phyloP scores from a whole-genome alignment of 2,113 vertebrate genomes.

The Scatophagus argus region DNA sequence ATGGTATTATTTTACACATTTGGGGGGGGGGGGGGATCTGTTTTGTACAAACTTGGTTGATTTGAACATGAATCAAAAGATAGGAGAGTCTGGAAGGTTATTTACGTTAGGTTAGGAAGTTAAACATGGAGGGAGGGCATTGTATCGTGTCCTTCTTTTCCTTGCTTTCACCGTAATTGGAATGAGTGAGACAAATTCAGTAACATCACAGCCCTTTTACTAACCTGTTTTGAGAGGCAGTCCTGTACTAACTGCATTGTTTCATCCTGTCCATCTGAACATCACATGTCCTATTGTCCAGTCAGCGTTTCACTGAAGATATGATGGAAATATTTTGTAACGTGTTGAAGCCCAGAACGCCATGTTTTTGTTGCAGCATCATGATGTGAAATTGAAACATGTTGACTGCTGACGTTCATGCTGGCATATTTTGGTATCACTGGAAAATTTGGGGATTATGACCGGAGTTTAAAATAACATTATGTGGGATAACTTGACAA shows the following conservation, averaged over 20 bases:
- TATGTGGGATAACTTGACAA: not conserved
- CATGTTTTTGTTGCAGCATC: not conserved
- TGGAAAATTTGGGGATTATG: not conserved
- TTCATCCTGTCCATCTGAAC: not conserved
- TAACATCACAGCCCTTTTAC: not conserved
- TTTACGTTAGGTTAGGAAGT: not conserved
- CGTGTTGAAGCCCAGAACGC: too few species aligned
- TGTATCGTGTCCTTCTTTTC: not conserved
- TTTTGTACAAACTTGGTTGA: not conserved
- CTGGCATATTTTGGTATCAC: not conserved
- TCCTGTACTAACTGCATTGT: not conserved
- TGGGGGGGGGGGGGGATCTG: conserved; percentile 12
- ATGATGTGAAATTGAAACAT: conserved; percentile 7
- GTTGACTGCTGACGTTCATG: not conserved
- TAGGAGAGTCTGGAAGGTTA: not conserved
- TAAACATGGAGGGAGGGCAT: not conserved
- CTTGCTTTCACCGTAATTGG: not conserved
- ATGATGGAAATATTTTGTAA: not conserved
- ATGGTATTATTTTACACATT: conserved; percentile 11
- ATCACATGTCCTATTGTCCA: not conserved
- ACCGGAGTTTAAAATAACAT: not conserved
- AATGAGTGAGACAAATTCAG: not conserved
- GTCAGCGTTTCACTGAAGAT: not conserved
- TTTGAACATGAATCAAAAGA: conserved; percentile 35
- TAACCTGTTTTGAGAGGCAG: not conserved